These are phyloP conservation scores for Platygyra sinensis DNA, from an alignment of 64 coral and sea anemone genomes.

Conservation along the genomic window DNA sequence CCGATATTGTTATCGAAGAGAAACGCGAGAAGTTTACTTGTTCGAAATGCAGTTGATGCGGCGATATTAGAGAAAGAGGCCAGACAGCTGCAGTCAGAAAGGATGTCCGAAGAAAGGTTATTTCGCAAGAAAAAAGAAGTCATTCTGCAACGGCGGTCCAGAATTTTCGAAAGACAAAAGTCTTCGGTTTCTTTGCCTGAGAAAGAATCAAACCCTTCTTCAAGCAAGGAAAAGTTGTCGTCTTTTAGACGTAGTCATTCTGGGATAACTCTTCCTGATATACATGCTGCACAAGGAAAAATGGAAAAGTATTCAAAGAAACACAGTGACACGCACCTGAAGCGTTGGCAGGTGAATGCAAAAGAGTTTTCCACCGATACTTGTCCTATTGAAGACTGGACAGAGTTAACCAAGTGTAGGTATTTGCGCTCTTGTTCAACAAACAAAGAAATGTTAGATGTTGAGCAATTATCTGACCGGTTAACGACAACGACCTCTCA, in stretches of 20 bases:
- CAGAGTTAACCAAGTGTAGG: background rate
- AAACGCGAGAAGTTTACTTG: background rate
- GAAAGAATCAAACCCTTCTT: background rate
- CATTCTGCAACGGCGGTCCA: conserved; percentile 12
- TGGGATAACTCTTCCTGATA: background rate
- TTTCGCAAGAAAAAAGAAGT: conserved; percentile 10
- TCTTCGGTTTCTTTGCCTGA: too few species aligned
- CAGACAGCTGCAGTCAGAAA: background rate
- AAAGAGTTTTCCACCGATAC: background rate
- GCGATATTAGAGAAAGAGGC: background rate
- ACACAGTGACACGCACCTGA: background rate
- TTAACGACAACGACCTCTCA: too few species aligned
- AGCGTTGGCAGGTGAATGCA: background rate
- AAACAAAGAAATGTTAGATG: background rate
- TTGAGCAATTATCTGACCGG: too few species aligned
- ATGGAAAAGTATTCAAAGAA: background rate
- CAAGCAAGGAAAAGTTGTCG: background rate
- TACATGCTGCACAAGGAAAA: background rate
- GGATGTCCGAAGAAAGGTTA: conserved; percentile 10
- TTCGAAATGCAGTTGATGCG: background rate
- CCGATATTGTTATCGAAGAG: background rate
- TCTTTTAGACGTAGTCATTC: background rate
- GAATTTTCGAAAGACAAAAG: background rate
- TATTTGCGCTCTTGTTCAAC: background rate
- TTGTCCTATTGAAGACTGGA: background rate